Evolutionary conservation across 2,797 vertebrate species (phyloP), one percentile per base, ranked within the genome.

Genomic region (Sebastes wilsoni): DNA sequence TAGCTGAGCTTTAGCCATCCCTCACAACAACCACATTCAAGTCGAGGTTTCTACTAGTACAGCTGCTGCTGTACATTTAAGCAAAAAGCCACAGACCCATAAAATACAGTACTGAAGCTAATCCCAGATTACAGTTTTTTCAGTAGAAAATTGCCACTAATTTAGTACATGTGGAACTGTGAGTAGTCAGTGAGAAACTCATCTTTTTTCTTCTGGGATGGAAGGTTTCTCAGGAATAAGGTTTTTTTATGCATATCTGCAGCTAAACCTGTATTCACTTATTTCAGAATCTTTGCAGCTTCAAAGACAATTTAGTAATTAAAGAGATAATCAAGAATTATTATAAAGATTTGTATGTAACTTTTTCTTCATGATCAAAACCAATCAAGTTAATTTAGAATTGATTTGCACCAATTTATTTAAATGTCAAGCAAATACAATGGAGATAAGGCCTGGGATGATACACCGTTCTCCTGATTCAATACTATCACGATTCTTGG

Each of bases 101-200:
- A 60, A 61, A 72, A 42, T 46, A 66, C 58, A 65, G 65, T 46
- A 56, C 65, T 75, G 79, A 6, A 70, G 66, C 66, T 75, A 77
- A 89, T 74, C 62, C 7, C 84, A 81, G 66, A 65, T 77, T 72
- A 66, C 65, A 84, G 73, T 65, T 78, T 67, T 65, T 55, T 70
- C 55, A 67, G 80, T 36, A 28, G 65, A 75, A 81, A 81, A 69
- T 80, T 71, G 61, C 73, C 18, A 28, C 55, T 55, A 73, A 84
- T 30, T 60, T 80, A 68, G 60, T 61, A 46, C 38, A 77, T 32
- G 42, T 49, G 23, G 14, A n/a, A 27, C 38, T 30, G 67, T 64
- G 34, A 83, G 30, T 3, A 66, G 56, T 59, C 46, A 22, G 42
- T 27, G 42, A 72, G 27, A 60, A 72, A 66, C 25, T 66, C 22